Evolutionary conservation across 2,797 vertebrate genomes (phyloP).

Genomic region (Lerista edwardsae): DNA sequence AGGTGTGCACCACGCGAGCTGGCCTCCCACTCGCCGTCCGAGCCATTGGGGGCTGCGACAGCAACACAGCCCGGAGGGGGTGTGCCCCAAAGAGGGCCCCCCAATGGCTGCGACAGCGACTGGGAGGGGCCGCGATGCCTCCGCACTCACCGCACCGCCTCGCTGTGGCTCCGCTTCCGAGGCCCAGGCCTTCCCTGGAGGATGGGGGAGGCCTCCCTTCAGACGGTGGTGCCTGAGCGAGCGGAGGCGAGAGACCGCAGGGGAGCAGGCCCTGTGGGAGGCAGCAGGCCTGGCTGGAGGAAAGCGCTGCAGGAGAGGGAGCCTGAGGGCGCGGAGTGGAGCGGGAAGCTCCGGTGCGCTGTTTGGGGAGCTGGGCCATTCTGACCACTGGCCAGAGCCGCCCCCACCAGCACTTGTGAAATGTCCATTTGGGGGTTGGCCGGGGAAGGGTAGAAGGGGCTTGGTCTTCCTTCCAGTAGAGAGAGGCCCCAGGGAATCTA

Average conservation of each 20-base stretch:
- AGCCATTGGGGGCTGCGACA: too few species aligned
- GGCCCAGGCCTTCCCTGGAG: too few species aligned
- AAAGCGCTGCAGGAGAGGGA: neutral
- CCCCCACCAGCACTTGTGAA: conserved; percentile 11
- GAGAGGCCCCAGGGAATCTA: neutral
- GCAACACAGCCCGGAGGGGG: too few species aligned
- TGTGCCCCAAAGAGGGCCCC: too few species aligned
- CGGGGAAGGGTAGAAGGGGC: neutral
- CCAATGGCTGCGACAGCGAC: too few species aligned
- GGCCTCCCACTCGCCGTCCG: too few species aligned
- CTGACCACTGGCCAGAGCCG: conserved; percentile 12
- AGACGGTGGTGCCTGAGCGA: too few species aligned
- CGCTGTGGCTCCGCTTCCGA: too few species aligned
- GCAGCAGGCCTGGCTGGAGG: neutral
- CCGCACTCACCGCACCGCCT: too few species aligned
- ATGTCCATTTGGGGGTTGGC: conserved; percentile 2
- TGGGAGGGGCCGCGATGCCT: too few species aligned
- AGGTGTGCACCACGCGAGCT: too few species aligned
- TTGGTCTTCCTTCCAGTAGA: neutral
- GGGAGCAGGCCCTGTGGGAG: neutral
- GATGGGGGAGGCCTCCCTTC: neutral
- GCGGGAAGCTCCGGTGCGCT: neutral
- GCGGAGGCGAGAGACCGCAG: neutral
- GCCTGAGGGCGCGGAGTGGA: neutral
- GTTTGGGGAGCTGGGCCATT: neutral